These are phyloP conservation scores for Papilio polytes DNA, from an alignment of 1,140 invertebrate genomes.

Conservation along the genomic window DNA sequence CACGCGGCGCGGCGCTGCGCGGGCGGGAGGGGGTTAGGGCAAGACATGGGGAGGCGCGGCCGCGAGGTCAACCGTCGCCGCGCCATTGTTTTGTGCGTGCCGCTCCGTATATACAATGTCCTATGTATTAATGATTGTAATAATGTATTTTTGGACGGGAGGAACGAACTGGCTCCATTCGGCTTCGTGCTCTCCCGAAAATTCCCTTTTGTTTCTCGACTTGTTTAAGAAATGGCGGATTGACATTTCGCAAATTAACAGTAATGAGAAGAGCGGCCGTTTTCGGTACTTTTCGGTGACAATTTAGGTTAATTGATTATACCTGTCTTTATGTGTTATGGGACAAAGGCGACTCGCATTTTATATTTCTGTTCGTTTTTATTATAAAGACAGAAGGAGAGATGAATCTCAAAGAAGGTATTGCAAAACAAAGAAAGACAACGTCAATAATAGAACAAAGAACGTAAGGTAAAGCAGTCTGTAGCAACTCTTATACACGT, in stretches of 20 bases:
- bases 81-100: conserved; percentile 82
- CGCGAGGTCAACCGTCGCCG: conserved; percentile 82
- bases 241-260: conserved; percentile 41
- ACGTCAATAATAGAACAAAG: background rate
- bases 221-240: conserved; percentile 40
- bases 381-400: conserved; percentile 9
- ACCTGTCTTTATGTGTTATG: conserved; percentile 29
- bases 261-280: conserved; percentile 29
- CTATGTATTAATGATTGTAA: conserved; percentile 53
- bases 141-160: conserved; percentile 51
- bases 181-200: conserved; percentile 34
- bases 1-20: conserved; percentile 79
- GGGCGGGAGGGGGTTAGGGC: conserved; percentile 57
- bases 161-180: conserved; percentile 35
- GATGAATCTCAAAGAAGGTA: background rate
- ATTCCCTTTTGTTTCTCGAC: conserved; percentile 38
- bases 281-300: conserved; percentile 3
- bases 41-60: conserved; percentile 73
- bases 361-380: conserved; percentile 20
- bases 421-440: background rate
- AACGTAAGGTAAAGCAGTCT: background rate
- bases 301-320: conserved; percentile 40
- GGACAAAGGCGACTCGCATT: conserved; percentile 10
- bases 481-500: background rate
- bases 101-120: conserved; percentile 49